A percentile compares a stretch with the other conserved stretches of the same genome.
These are phyloP conservation scores for Lacanobia oleracea DNA, from an alignment of 2,888 invertebrate species.

Conservation along the genomic window DNA sequence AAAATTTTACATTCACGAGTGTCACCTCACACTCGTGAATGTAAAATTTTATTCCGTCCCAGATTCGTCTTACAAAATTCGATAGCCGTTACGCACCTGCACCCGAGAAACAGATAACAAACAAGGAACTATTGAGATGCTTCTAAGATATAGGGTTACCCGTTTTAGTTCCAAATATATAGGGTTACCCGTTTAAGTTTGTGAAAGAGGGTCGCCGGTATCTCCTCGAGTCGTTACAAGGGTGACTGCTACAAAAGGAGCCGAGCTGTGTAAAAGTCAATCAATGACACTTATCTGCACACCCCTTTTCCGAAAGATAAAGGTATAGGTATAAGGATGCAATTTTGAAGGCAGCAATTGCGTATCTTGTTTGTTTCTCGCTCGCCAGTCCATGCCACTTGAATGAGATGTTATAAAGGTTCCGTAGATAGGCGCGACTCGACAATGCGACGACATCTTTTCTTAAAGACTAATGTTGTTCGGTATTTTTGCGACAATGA, in stretches of 20 bases:
- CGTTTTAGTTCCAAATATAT: constrained; percentile 54
- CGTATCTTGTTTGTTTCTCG: neutral
- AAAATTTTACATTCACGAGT: no score
- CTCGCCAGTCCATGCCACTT: no score
- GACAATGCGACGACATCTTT: neutral
- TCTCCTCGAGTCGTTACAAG: constrained; percentile 57
- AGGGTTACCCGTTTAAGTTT: constrained; percentile 57
- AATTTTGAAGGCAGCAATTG: neutral
- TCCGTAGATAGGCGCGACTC: no score
- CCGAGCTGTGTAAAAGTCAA: constrained; percentile 57
- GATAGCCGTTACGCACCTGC: constrained; percentile 68
- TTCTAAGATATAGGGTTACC: constrained; percentile 54
- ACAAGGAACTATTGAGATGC: constrained; percentile 60
- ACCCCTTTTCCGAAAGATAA: constrained; percentile 23
- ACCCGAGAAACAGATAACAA: constrained; percentile 62
- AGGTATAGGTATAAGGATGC: neutral
- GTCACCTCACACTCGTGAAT: constrained; percentile 33
- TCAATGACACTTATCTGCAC: constrained; percentile 50
- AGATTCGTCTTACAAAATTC: constrained; percentile 72
- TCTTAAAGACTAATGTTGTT: neutral
- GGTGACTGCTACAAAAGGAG: constrained; percentile 51
- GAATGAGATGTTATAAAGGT: neutral
- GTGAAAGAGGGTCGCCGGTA: constrained; percentile 57
- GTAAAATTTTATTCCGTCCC: constrained; percentile 71
- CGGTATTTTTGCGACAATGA: neutral